Evolutionary conservation across 2,113 vertebrate species (phyloP), one percentile per base, ranked within the genome.

Genomic region (Bufo gargarizans): DNA sequence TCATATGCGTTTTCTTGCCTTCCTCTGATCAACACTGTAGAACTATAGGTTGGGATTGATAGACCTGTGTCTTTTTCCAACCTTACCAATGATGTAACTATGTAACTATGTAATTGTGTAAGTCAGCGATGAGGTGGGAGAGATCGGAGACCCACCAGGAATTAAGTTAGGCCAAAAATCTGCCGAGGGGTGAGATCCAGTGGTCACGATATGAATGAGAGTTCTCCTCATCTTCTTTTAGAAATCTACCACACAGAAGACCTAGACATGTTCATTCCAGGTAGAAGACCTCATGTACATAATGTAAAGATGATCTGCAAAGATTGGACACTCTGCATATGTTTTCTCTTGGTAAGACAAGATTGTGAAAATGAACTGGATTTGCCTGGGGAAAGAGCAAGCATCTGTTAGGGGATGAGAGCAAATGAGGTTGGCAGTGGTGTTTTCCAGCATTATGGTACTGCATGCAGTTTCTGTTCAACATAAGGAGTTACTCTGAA

Each of bases 321-420:
- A 50, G 72, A 50, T 6, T 20, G 47, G 47, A 50, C 72, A 50
- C 47, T 19, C 45, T 47, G 47, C 72, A 76, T 76, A 76, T 76
- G 72, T 47, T 50, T 76, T 50, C 47, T 76, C 72, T 76, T 76
- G 47, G 47, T 76, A 76, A 20, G 72, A 76, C 72, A 20, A 50
- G 19, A 76, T 50, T 76, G 72, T 76, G 72, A 10, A 76, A 76
- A 76, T 76, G 20, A 50, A 76, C 72, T 76, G 16, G 11, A 20
- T 6, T 50, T 76, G 72, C 72, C 72, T 76, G 72, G 47, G 72
- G 72, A 76, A 76, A 76, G 47, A 76, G 17, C 72, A 76, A 76
- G 47, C 72, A 76, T 76, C 72, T 76, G 72, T 47, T 76, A 50
- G 72, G 45, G 47, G 47, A 76, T 11, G 72, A 50, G 45, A 76